Evolutionary conservation across 2,888 invertebrate genomes (phyloP).

Genomic region (Cataglyphis rosenhaueri): DNA sequence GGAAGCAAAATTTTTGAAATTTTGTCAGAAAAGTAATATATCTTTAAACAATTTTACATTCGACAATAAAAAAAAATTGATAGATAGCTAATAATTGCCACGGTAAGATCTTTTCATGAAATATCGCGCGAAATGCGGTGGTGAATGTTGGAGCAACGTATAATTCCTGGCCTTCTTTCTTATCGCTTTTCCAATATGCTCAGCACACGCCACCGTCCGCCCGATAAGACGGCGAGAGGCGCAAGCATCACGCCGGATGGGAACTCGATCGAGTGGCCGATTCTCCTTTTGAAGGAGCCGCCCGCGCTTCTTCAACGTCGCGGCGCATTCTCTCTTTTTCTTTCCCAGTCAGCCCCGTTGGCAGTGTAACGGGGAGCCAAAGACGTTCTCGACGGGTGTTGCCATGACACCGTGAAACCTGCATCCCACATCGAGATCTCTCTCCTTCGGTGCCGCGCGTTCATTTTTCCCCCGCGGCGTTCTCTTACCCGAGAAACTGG

Average conservation of each 20-base stretch:
- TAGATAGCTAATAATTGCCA: slow-evolving; percentile 6
- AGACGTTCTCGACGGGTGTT: slow-evolving; percentile 82
- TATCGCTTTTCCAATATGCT: slow-evolving; percentile 71
- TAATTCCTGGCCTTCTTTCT: slow-evolving; percentile 63
- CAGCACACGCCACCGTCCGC: slow-evolving; percentile 68
- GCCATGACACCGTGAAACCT: slow-evolving; percentile 84
- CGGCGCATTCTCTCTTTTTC: slow-evolving; percentile 57
- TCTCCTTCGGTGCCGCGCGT: slow-evolving; percentile 59
- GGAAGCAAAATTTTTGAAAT: neutral
- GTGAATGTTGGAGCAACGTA: slow-evolving; percentile 44
- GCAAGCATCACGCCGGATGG: slow-evolving; percentile 31
- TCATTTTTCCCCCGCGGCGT: slow-evolving; percentile 56
- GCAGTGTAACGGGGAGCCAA: slow-evolving; percentile 73
- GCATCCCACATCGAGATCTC: slow-evolving; percentile 79
- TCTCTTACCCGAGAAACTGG: slow-evolving; percentile 60
- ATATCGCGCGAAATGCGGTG: slow-evolving; percentile 39
- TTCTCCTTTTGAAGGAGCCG: slow-evolving; percentile 73
- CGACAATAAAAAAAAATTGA: neutral
- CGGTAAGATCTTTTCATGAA: neutral
- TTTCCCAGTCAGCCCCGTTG: slow-evolving; percentile 61
- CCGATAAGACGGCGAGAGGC: slow-evolving; percentile 67
- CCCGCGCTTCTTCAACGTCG: slow-evolving; percentile 68
- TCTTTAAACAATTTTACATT: neutral
- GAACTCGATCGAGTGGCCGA: slow-evolving; percentile 66
- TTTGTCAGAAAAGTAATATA: neutral